Base-by-base conservation (phyloP, 2,113 vertebrate species). In the Ageneiosus marmoratus region DNA sequence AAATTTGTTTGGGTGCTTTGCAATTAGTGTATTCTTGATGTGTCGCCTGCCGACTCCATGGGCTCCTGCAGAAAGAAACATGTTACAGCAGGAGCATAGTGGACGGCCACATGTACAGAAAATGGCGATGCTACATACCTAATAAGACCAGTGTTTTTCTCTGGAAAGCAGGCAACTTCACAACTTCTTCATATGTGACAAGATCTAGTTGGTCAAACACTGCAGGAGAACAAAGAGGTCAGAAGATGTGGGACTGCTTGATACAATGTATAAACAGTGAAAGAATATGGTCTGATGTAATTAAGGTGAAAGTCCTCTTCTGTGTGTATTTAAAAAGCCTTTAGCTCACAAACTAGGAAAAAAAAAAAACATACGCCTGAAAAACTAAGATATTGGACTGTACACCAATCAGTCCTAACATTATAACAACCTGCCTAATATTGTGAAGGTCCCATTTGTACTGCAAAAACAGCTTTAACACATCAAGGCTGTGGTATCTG, bases 191-290 rank as follows among this genome's bases (percentile, higher is more conserved):
- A 60, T 99, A 99, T 1, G 98, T 99, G 91, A 99, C 98, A 53
- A 99, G 96, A 91, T 99, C 98, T 99, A 99, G 96, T 99, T 99
- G 97, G 92, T 99, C 97, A 79, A 99, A 99, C 91, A 98, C 97
- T 99, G 93, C 72, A 95, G 70, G 32, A 79, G 41, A 82, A 16
- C 1, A 4, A 41, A 27, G 65, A 88, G 60, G 88, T 81, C 60
- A 84, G 80, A 88, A 37, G 79, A 89, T 84, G 87, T 85, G 77
- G 80, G 75, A 22, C 34, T 67, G 65, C 44, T 11, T 85, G 78
- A 90, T 79, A 41, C 32, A 81, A n/a, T 7, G 13, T 32, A 24
- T 5, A 41, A 58, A n/a, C 29, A 29, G 51, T 72, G 24, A 41
- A 16, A 27, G 18, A 62, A 51, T 60, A 50, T n/a, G 55, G 2